Evolutionary conservation across 2,113 vertebrate genomes (phyloP).

Genomic region (Cyanoderma ruficeps): DNA sequence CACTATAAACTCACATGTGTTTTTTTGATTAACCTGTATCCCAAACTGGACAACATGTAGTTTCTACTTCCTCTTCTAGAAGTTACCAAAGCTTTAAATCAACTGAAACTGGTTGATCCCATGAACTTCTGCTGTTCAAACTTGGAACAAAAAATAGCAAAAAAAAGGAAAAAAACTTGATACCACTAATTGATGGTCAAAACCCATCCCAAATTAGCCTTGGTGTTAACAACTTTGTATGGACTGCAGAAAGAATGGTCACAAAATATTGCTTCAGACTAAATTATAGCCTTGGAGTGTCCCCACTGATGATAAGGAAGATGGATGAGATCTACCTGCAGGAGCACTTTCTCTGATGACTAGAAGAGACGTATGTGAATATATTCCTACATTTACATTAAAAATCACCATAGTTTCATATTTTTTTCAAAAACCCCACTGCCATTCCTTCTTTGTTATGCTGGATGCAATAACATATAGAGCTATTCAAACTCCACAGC

Average conservation of each 20-base stretch:
- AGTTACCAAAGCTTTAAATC: not conserved
- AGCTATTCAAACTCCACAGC: not conserved
- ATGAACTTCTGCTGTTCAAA: not conserved
- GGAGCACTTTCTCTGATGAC: not conserved
- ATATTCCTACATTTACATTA: not conserved
- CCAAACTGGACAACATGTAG: not conserved
- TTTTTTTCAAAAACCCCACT: accelerated
- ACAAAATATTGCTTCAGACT: not conserved
- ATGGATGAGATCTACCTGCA: not conserved
- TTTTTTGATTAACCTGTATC: not conserved
- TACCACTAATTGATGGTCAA: not conserved
- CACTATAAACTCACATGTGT: not conserved
- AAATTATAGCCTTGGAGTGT: not conserved
- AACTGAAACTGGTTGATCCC: not conserved
- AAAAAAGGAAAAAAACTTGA: not conserved
- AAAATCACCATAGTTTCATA: not conserved
- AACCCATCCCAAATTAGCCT: not conserved
- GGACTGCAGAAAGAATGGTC: not conserved
- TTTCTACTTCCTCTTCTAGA: not conserved
- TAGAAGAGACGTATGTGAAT: not conserved
- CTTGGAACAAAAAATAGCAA: not conserved
- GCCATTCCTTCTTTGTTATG: not conserved
- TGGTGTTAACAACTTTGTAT: not conserved
- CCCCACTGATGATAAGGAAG: not conserved
- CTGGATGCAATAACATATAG: not conserved